Conservation (phyloP, 2,113 vertebrate genomes). For the Myiozetetes cayanensis region DNA sequence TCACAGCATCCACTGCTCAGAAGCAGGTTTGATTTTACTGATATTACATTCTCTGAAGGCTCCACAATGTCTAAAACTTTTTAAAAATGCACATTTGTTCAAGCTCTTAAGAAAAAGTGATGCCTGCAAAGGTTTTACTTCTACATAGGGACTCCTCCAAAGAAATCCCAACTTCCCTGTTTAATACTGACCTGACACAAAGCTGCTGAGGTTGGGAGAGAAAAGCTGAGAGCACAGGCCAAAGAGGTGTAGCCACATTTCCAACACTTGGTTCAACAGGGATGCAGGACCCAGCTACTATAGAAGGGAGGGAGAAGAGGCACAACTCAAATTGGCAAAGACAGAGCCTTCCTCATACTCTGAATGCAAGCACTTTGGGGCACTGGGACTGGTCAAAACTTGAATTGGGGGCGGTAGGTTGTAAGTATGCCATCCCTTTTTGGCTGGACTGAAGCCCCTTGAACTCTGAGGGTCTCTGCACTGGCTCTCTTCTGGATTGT, state of each 20-base stretch:
- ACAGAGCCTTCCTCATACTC: not conserved
- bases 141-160: not conserved
- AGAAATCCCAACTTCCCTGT: not conserved
- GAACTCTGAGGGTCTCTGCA: not conserved
- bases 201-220: not conserved
- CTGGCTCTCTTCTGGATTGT: not conserved
- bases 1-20: not conserved
- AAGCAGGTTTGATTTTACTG: not conserved
- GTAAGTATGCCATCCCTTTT: not conserved
- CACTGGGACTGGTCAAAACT: not conserved
- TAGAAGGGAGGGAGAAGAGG: not conserved
- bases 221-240: not conserved
- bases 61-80: not conserved
- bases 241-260: not conserved
- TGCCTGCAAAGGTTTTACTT: not conserved
- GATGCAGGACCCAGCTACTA: not conserved
- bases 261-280: not conserved
- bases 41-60: accelerated
- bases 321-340: not conserved
- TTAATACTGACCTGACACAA: not conserved
- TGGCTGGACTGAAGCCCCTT: not conserved
- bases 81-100: not conserved
- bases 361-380: not conserved
- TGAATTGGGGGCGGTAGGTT: not conserved
- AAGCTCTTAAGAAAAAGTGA: accelerated